Base-by-base conservation (phyloP, 2,888 invertebrate genomes). In the Limenitis camilla region DNA sequence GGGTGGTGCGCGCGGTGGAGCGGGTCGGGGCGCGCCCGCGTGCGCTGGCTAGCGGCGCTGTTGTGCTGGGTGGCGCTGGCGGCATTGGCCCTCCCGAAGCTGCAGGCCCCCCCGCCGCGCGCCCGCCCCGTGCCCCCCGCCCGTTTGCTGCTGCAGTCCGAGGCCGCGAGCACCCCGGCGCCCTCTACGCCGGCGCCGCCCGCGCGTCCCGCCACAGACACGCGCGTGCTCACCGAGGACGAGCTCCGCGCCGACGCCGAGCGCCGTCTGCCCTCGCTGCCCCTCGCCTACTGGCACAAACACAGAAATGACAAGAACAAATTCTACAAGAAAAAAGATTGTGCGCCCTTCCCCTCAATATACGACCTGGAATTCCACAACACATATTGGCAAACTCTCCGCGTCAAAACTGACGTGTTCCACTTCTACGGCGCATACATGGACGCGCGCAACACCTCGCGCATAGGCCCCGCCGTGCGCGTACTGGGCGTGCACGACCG, bases 361-460 rank as follows among this genome's bases (percentile, higher is more conserved):
- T 96, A 94, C 79, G 97, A 97, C 69, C 86, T 97, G 59, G 95
- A 97, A 76, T 97, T 96, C 85, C 96, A 96, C 82, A 97, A 97
- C 74, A 91, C 95, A 49, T 96, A 96, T 78, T 97, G 97, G 97
- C 97, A 97, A 82, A 94, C 93, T 44, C 74, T 96, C 72, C 90
- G 91, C 62, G 92, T 94, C 5, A 89, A 91, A 36, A 94, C 96
- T 67, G 96, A 96, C n/a, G 95, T 95, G 2, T 96, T 96, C 72
- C 95, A 96, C 75, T 81, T 97, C 27, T 96, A 93, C 76, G 96
- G 96, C 7, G 97, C 97, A 7, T 97, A 96, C 78, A 91, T 95
- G 72, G 97, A 97, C 76, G 91, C 92, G 47, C 89, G 97, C 30
- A 91, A 91, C 61, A 86, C 92, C 56, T 95, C 95, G 50, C 86